phyloP scores from a whole-genome alignment of 2,113 vertebrate species.

The Poeciliopsis turrubarensis region DNA sequence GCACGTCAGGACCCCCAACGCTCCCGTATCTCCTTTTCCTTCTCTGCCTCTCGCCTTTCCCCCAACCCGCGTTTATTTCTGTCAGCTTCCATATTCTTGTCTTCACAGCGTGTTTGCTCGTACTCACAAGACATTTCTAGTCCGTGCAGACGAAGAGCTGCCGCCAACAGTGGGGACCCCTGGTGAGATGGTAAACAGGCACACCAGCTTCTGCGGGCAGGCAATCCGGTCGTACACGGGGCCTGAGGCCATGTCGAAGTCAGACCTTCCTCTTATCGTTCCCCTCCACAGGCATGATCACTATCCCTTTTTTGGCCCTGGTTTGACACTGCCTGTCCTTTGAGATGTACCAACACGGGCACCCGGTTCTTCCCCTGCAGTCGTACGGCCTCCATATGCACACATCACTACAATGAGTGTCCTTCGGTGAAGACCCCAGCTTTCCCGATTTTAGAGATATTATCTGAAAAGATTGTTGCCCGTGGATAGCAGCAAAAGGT shows the following conservation, averaged over 20 bases:
- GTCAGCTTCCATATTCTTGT: slow-evolving; percentile 85
- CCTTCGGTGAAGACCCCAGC: slow-evolving; percentile 64
- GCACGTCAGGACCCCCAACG: slow-evolving; percentile 63
- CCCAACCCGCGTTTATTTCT: slow-evolving; percentile 80
- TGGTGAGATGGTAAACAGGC: slow-evolving; percentile 76
- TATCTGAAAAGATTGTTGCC: slow-evolving; percentile 75
- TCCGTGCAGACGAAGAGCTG: slow-evolving; percentile 62
- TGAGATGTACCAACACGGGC: slow-evolving; percentile 63
- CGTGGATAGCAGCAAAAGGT: slow-evolving; percentile 71
- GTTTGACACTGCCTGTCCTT: slow-evolving; percentile 76
- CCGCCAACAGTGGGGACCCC: slow-evolving; percentile 62
- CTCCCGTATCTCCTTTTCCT: slow-evolving; percentile 51
- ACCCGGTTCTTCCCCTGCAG: slow-evolving; percentile 60
- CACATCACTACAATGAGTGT: slow-evolving; percentile 77
- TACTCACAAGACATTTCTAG: slow-evolving; percentile 73
- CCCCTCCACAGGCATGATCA: slow-evolving; percentile 72
- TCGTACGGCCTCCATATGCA: slow-evolving; percentile 77
- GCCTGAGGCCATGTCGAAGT: slow-evolving; percentile 64
- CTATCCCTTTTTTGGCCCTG: slow-evolving; percentile 55
- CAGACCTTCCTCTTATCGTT: slow-evolving; percentile 66
- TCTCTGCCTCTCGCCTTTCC: slow-evolving; percentile 62
- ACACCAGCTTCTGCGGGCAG: slow-evolving; percentile 72
- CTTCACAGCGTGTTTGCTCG: slow-evolving; percentile 76
- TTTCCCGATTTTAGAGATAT: slow-evolving; percentile 67
- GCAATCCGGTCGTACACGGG: slow-evolving; percentile 41